A percentile compares a stretch with the other conserved stretches of the same genome.
These are phyloP conservation scores for Scomberomorus guttatus DNA, from an alignment of 2,797 vertebrate species.

Conservation along the genomic window DNA sequence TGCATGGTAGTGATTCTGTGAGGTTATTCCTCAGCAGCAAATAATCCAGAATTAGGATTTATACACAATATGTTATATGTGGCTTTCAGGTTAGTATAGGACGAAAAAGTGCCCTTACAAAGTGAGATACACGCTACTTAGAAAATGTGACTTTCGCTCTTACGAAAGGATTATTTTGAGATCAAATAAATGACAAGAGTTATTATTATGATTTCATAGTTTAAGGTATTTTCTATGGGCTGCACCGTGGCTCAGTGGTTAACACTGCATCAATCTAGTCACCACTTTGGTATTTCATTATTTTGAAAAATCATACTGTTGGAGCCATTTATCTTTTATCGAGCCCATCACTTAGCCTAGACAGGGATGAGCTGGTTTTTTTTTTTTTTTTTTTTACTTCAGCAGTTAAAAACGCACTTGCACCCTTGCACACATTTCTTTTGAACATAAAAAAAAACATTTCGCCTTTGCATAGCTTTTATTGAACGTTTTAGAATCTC, in stretches of 20 bases:
- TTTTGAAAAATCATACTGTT: not conserved
- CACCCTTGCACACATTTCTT: not conserved
- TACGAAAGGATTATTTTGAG: no score
- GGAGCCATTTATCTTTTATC: conserved; percentile 1
- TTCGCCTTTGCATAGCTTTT: not conserved
- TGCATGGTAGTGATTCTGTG: not conserved
- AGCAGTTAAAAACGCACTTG: not conserved
- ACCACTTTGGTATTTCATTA: not conserved
- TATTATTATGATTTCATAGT: not conserved
- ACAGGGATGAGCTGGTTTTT: not conserved
- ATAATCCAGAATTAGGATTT: no score
- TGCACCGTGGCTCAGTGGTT: no score
- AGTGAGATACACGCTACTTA: not conserved
- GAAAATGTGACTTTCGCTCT: not conserved
- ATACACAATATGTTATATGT: not conserved
- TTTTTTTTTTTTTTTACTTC: not conserved
- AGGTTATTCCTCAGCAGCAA: no score
- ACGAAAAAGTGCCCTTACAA: not conserved
- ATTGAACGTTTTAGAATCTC: conserved; percentile 1
- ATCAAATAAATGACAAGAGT: no score
- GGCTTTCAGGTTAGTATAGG: not conserved
- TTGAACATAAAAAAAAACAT: not conserved
- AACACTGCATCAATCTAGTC: no score
- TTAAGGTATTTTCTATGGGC: not conserved
- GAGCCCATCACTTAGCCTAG: not conserved